phyloP scores from a whole-genome alignment of 2,888 invertebrate species.

The Onchidella celtica region DNA sequence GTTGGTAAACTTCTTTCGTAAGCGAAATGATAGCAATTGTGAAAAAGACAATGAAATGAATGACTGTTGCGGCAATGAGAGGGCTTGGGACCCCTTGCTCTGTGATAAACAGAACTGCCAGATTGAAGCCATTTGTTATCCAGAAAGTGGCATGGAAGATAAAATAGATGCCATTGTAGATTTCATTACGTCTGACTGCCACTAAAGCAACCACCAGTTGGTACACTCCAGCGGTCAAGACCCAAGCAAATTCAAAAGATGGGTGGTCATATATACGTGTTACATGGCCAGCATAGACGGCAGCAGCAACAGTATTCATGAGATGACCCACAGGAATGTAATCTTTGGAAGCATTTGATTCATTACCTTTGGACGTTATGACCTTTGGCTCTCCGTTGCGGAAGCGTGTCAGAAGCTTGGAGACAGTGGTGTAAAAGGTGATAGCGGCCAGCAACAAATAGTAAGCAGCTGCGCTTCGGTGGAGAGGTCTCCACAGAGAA shows the following conservation, averaged over 20 bases:
- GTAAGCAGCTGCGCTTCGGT: slow-evolving; percentile 58
- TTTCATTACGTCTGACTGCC: slow-evolving; percentile 56
- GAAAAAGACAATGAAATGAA: slow-evolving; percentile 56
- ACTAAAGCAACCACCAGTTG: slow-evolving; percentile 57
- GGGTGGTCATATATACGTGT: slow-evolving; percentile 53
- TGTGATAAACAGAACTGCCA: slow-evolving; percentile 53
- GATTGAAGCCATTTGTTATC: slow-evolving; percentile 57
- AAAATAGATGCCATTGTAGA: slow-evolving; percentile 56
- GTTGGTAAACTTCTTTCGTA: slow-evolving; percentile 58
- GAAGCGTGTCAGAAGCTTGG: slow-evolving; percentile 50
- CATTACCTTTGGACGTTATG: not conserved
- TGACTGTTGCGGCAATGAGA: slow-evolving; percentile 56
- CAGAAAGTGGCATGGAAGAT: slow-evolving; percentile 61
- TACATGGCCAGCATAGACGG: slow-evolving; percentile 59
- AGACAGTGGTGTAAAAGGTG: slow-evolving; percentile 52
- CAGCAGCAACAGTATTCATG: slow-evolving; percentile 60
- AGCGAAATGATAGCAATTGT: slow-evolving; percentile 55
- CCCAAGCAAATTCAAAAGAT: slow-evolving; percentile 59
- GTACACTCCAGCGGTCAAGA: slow-evolving; percentile 57
- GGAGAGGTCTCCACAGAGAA: slow-evolving; percentile 58
- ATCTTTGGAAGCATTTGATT: slow-evolving; percentile 52
- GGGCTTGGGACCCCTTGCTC: slow-evolving; percentile 36
- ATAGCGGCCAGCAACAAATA: slow-evolving; percentile 58
- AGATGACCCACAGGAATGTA: slow-evolving; percentile 60
- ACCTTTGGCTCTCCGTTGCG: slow-evolving; percentile 32